Base-by-base conservation (phyloP, 2,797 vertebrate genomes). In the Chelonia mydas region DNA sequence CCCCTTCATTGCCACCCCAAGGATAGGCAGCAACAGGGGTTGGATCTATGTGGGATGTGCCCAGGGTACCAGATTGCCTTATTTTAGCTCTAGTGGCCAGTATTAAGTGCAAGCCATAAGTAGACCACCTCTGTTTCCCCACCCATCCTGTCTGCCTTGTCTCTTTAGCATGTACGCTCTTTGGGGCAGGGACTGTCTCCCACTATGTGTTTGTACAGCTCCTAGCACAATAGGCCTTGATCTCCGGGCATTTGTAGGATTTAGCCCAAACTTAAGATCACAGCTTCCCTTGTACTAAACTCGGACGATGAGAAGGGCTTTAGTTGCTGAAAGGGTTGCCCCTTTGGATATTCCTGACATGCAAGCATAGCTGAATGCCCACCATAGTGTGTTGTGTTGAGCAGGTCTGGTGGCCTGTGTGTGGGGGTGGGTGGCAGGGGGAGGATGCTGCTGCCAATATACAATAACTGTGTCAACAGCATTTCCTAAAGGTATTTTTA, bases 401-500 rank as follows among this genome's bases (percentile, higher is more conserved):
- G 93, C 81, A 72, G 93, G 83, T 89, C 68, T 45, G 19, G 54
- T 59, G 94, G 45, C 82, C 1, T 65, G 87, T 83, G 45, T 91
- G 3, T 87, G 3, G 65, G 80, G 53, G 3, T 8, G 54, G 23
- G 1, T 2, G 23, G 54, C 2, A 21, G 23, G 51, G 57, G 83
- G 89, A 88, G 51, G 92, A 92, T 87, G 92, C 90, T 94, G 93
- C 90, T 94, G 93, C 81, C 95, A 91, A 50, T 65, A 89, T 92
- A 84, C 93, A 96, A 96, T 92, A 94, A 94, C 91, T 94, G 92
- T 96, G 96, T 96, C 96, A 97, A 96, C 96, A 97, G 91, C 92
- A 88, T 95, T 97, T 95, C 92, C 50, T 54, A 72, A 76, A 80
- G 92, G 53, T 98, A 97, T 97, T 97, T 97, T 97, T 97, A 97